These are phyloP conservation scores for Cyprinodon brontotheroides DNA, from an alignment of 2,113 vertebrate species.

Conservation along the genomic window DNA sequence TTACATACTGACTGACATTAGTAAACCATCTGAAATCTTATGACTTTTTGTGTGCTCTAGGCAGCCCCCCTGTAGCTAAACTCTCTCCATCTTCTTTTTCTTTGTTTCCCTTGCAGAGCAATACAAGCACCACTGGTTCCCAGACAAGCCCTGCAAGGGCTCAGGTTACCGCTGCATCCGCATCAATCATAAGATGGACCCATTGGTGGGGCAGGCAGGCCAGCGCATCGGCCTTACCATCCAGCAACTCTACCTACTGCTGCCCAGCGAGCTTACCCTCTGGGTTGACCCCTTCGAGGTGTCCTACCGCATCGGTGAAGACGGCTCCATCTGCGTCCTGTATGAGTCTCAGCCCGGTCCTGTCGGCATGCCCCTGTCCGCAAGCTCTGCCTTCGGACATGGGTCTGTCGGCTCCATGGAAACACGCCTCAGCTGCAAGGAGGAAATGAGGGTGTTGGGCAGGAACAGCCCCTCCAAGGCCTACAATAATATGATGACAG, in stretches of 20 bases:
- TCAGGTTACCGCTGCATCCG: constrained; percentile 99
- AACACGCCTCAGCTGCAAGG: constrained; percentile 98
- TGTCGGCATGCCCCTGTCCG: constrained; percentile 59
- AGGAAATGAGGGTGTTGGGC: constrained; percentile 96
- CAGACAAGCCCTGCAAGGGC: constrained; percentile 96
- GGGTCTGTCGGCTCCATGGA: constrained; percentile 85
- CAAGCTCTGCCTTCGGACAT: constrained; percentile 77
- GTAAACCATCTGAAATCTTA: background rate
- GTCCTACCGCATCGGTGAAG: constrained; percentile 98
- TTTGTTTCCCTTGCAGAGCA: constrained; percentile 83
- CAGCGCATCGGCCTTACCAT: constrained; percentile 96
- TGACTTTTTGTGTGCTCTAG: background rate
- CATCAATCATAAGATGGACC: constrained; percentile 99
- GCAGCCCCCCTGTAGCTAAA: background rate
- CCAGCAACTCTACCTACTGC: constrained; percentile 96
- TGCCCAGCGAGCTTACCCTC: constrained; percentile 98
- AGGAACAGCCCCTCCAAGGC: constrained; percentile 96
- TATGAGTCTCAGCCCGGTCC: constrained; percentile 90
- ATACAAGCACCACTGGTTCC: constrained; percentile 99
- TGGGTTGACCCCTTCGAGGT: constrained; percentile 99
- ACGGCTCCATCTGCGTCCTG: constrained; percentile 98
- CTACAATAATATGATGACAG: constrained; percentile 99
- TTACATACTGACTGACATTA: no score
- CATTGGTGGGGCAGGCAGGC: constrained; percentile 95
- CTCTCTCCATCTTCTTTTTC: background rate